Evolutionary conservation across 2,113 vertebrate genomes (phyloP), one percentile per base, ranked within the genome.

Genomic region (Dasyornis broadbenti): DNA sequence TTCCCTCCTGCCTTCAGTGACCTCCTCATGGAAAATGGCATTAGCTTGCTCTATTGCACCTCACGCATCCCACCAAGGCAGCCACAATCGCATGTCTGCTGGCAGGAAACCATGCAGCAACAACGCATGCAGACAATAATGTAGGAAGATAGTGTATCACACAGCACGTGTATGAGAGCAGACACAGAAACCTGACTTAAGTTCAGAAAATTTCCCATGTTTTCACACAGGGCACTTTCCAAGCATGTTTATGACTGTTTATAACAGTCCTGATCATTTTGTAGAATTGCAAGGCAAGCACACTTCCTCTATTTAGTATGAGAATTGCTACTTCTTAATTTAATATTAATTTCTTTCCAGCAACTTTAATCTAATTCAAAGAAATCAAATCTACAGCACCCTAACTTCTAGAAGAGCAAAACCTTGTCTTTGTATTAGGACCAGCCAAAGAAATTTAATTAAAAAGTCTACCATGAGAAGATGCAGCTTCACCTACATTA

Each of bases 351-450:
- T 89, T 76, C 44, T 86, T 92, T 91, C 72, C 69, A 92, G 65
- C 30, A 70, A 79, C 24, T 71, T 84, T 73, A 89, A 86, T 90
- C 78, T 59, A 63, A 94, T 86, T 91, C 94, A 60, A 91, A 86
- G 45, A 92, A 92, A 91, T 78, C 39, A 50, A 63, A 96, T 75
- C 45, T 69, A 72, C 9, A 82, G 52, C 31, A 71, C 49, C 53
- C 28, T n/a, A 71, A 86, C 21, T 44, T 71, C 49, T 60, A 33
- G 50, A 14, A 91, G 24, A 89, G 14, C 16, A 72, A 71, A 91
- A 89, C n/a, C 28, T 1, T 81, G 24, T 10, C 35, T 85, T 42
- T 72, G 15, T 56, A 59, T 33, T 44, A 68, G 20, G 13, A 56
- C 3, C 54, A 56, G 44, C 22, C 28, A 82, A 73, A 81, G 75